These are phyloP conservation scores for Rosalia funebris DNA, from an alignment of 2,888 invertebrate species.

Conservation along the genomic window DNA sequence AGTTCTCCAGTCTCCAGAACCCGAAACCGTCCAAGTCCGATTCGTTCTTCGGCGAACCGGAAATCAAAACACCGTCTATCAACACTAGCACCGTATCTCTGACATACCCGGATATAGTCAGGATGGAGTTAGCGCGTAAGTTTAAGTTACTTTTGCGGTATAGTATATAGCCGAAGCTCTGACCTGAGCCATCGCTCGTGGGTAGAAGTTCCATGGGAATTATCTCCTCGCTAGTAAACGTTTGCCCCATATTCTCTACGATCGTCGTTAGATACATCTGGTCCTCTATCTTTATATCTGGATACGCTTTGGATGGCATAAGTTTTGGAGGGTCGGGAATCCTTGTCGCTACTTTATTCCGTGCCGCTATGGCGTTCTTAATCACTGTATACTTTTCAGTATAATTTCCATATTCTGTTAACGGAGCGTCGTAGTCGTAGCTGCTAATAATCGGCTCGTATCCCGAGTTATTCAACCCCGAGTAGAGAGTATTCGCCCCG, in stretches of 20 bases:
- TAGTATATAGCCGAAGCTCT: constrained; percentile 67
- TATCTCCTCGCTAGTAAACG: constrained; percentile 25
- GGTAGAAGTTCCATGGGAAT: constrained; percentile 54
- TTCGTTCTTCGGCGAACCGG: background rate
- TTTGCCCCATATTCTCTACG: constrained; percentile 13
- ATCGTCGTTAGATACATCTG: constrained; percentile 34
- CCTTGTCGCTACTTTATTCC: constrained; percentile 51
- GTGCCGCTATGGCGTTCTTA: constrained; percentile 64
- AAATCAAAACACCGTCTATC: constrained; percentile 56
- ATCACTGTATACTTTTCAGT: constrained; percentile 82
- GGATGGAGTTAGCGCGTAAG: constrained; percentile 45
- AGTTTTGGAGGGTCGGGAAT: constrained; percentile 55
- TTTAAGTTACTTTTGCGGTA: constrained; percentile 61
- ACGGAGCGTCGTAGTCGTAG: constrained; percentile 80
- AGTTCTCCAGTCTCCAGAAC: constrained; percentile 59
- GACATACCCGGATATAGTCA: constrained; percentile 58
- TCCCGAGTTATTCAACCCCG: constrained; percentile 35
- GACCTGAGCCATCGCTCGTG: constrained; percentile 63
- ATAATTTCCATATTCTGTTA: constrained; percentile 88
- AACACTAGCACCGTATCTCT: constrained; percentile 66
- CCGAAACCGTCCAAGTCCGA: constrained; percentile 60
- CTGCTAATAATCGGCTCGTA: constrained; percentile 60
- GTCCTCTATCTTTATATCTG: constrained; percentile 39
- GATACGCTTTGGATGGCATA: constrained; percentile 54
- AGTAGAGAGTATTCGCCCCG: constrained; percentile 15